Evolutionary conservation across 1,140 invertebrate genomes (phyloP), one percentile per base, ranked within the genome.

Genomic region (Phortica variegata): DNA sequence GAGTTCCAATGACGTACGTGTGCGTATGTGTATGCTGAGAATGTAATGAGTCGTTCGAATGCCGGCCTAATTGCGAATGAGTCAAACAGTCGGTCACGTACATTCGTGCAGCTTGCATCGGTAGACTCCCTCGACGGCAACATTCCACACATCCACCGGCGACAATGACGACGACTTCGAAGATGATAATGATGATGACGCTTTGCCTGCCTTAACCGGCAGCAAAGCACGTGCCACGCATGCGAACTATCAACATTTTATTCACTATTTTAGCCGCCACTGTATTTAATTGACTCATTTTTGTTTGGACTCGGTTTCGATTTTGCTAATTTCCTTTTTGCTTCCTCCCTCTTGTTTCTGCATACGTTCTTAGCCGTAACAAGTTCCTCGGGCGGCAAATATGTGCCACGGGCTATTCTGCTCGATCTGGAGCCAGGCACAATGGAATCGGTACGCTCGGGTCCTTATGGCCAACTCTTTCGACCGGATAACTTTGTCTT

Each of bases 351-450:
- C 6, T 47, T 40, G 10, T 29, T 31, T 31, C 10, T 21, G n/a
- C 43, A 18, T 54, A 29, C 44, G 9, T 29, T 23, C 16, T 7
- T 26, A 75, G 73, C 73, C 23, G 73, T 73, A n/a, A 70, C 70
- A 33, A 58, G 73, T 34, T 60, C 73, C 0, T 75, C 73, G n/a
- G 80, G 82, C 32, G 86, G 85, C 3, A 87, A 86, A 73, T 90
- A 88, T 75, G 87, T 89, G n/a, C 88, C 88, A 1, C 74, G 87
- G 47, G 85, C 87, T 15, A 82, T 91, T n/a, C 73, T 91, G 1
- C 73, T 91, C 19, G 89, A 91, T 58, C 68, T 89, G 54, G 87
- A 89, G 60, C 87, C 87, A 0, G 86, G 87, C 16, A 88, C 87
- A 10, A 87, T 89, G 85, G 87, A 88, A 55, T 81, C 85, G 2